Evolutionary conservation across 1,140 invertebrate species (phyloP).

Genomic region (Semibalanus balanoides): DNA sequence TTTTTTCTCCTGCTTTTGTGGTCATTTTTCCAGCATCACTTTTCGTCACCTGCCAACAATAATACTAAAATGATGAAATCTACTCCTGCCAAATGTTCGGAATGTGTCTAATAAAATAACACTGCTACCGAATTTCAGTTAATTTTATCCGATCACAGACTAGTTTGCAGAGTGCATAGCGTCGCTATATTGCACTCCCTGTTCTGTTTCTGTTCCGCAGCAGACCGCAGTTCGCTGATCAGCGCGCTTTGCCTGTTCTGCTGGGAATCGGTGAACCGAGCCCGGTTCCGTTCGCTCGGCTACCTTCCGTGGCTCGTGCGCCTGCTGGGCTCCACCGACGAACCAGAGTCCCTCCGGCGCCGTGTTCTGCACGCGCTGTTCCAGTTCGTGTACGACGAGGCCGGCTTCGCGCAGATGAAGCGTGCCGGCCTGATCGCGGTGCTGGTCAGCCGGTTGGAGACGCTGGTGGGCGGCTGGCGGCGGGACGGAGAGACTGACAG

Average conservation of each 20-base stretch:
- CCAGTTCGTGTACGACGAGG: constrained; percentile 1
- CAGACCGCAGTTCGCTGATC: neutral
- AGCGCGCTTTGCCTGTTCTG: neutral
- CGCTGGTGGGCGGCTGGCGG: neutral
- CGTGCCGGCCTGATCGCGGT: neutral
- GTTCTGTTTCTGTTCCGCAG: too few species aligned
- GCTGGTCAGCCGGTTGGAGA: neutral
- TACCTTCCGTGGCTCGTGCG: neutral
- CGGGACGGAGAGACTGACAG: too few species aligned
- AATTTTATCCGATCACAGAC: too few species aligned
- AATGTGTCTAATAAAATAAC: too few species aligned
- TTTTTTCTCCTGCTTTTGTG: too few species aligned
- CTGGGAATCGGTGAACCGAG: neutral
- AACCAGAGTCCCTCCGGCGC: neutral
- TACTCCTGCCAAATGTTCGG: too few species aligned
- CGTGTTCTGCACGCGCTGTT: neutral
- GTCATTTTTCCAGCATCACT: too few species aligned
- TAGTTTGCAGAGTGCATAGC: too few species aligned
- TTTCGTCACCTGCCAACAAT: too few species aligned
- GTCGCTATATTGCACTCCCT: too few species aligned
- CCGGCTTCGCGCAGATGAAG: neutral
- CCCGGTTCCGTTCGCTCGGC: neutral
- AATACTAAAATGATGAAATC: too few species aligned
- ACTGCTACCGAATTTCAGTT: too few species aligned
- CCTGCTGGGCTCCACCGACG: neutral